Base-by-base conservation (phyloP, 2,888 invertebrate species). In the Drosophila mayaguana region DNA sequence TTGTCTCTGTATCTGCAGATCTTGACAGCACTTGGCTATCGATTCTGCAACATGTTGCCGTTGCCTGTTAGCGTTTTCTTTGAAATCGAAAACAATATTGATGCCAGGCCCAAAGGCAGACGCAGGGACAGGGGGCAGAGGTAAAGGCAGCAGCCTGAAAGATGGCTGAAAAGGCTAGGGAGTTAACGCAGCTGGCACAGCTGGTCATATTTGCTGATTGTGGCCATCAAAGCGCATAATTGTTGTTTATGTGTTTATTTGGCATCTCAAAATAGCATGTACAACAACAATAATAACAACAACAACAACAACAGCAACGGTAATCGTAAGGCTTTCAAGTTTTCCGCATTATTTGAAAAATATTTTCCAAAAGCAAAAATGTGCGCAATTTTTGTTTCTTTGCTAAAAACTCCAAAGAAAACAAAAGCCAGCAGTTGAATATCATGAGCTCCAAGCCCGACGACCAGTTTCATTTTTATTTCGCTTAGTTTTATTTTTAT, bases 71-170 rank as follows among this genome's bases (percentile, higher is more conserved):
- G 64, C 64, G 56, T 62, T 75, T 60, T 75, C 70, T 84, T 79
- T 82, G 84, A 84, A 84, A 84, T 77, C 84, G 84, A 84, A 84
- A 84, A 86, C 84, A 81, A 84, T 82, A 86, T 84, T 86, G 81
- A 84, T 83, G 80, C 78, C 63, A 42, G 46, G 51, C 60, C 68
- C 57, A 50, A 63, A 68, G 67, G 25, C 68, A 75, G 61, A 57
- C 55, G 46, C 40, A 48, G 4, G 1, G 48, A 6, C 48, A 32
- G 12, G 3, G 3, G 18, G 48, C 28, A 34, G 12, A 5, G 28
- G 28, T 25, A 25, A 3, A 3, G 11, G 34, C 34, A 34, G 36
- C 36, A 16, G 36, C 16, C 50, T 12, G 45, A 14, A 36, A 46
- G 36, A 48, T 55, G 53, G 18, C 16, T 18, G 42, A 12, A 20